Evolutionary conservation across 2,113 vertebrate species (phyloP), one percentile per base, ranked within the genome.

Genomic region (Diphyllodes magnificus): DNA sequence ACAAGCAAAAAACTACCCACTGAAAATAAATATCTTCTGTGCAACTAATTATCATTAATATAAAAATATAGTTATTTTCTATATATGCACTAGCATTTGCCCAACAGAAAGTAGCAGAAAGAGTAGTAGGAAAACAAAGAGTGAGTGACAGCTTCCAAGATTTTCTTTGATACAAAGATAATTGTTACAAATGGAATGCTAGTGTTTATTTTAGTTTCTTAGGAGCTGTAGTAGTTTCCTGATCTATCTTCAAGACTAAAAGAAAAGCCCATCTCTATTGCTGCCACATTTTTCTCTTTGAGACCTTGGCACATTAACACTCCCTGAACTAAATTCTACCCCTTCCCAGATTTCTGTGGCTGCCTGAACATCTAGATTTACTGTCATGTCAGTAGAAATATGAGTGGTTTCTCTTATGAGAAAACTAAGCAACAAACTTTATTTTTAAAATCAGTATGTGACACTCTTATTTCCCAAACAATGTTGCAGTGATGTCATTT

Each of bases 131-230:
- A 79, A 49, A 82, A 80, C 9, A 69, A 59, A 53, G 25, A 47
- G 6, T 53, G 57, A 86, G 18, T 84, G 47, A 37, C 30, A 78
- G 14, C 15, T 82, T 66, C 65, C 21, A 77, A 71, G 35, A 75
- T 81, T 96, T 88, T 57, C 30, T 80, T 42, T 83, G 39, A 47
- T 84, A 44, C 25, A 28, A 66, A 81, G 25, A 37, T 70, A 93
- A 86, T 70, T 66, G 60, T 66, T 91, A 63, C n/a, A 94, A 86
- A 91, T 54, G 45, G 17, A 88, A 53, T 3, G 23, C 81, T 25
- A 63, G 7, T 25, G 35, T 82, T 49, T 77, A 81, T 78, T 89
- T 73, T 45, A 66, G 18, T 57, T 49, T 47, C 19, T 77, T 86
- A 50, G 13, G 44, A 53, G 31, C 37, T 61, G 40, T 56, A 82